Percentiles rank a stretch among this genome's conserved stretches.
Evolutionary conservation across 2,797 vertebrate genomes (phyloP).

Genomic region (Typhlichthys subterraneus): DNA sequence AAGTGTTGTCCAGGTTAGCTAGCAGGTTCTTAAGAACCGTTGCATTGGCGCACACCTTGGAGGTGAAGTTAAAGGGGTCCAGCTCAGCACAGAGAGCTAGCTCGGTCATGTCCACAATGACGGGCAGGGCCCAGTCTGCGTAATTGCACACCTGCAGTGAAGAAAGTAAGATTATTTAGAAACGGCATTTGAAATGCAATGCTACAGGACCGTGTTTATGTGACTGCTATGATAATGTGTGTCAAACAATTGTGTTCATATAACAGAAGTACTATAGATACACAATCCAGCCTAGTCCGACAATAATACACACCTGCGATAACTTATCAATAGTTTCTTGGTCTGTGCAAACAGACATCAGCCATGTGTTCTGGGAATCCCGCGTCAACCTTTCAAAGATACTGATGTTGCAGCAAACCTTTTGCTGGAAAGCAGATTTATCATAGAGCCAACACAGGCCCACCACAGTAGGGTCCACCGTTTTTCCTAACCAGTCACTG

Average conservation of each 20-base stretch:
- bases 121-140: conserved; percentile 71
- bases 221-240: background rate
- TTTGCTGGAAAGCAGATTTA: conserved; percentile 64
- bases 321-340: conserved; percentile 41
- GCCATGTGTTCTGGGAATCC: conserved; percentile 72
- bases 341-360: conserved; percentile 62
- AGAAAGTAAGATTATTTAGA: background rate
- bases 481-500: conserved; percentile 53
- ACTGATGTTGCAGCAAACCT: conserved; percentile 71
- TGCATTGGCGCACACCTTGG: conserved; percentile 70
- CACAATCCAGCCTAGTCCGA: background rate
- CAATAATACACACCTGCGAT: conserved; percentile 55
- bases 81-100: conserved; percentile 76
- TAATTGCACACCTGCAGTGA: conserved; percentile 68
- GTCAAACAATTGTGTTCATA: background rate
- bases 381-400: conserved; percentile 65
- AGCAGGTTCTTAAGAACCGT: conserved; percentile 75
- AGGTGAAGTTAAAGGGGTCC: conserved; percentile 74
- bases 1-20: conserved; percentile 79
- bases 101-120: conserved; percentile 80
- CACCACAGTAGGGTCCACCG: conserved; percentile 72
- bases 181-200: background rate
- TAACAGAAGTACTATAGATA: background rate
- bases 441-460: conserved; percentile 78
- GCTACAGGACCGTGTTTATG: background rate